Evolutionary conservation across 2,888 invertebrate genomes (phyloP), one percentile per base, ranked within the genome.

Genomic region (Phanerotoma sp.): DNA sequence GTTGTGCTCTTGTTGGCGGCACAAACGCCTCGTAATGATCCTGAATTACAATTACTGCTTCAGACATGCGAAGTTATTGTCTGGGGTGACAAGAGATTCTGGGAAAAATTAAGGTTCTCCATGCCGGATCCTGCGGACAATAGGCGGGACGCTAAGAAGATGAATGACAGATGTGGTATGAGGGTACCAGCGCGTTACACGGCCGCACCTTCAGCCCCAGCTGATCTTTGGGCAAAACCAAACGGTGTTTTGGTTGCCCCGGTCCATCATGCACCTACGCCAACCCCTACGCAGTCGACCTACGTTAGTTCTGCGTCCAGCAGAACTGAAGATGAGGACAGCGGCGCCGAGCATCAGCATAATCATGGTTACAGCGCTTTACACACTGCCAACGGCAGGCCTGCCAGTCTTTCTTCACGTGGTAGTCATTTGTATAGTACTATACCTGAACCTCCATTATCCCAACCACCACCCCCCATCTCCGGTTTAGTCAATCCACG

Each of bases 81-180:
- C 55, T 89, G 87, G 85, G 86, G 84, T 62, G 91, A 92, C 71
- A 85, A 86, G 48, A 82, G 89, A 61, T 93, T 93, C 79, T 93
- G 93, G 93, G 89, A 91, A 68, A 89, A 89, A 75, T 82, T 93
- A 60, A 82, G 87, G 40, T 83, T 80, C 72, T 84, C 88, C 55
- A 84, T 91, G 80, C 87, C 90, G 57, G 93, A 94, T 75, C 86
- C 88, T 4, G 82, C 83, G 58, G 82, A 74, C 58, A 61, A 64
- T 58, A 63, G 63, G 35, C 61, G 61, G 30, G 51, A 54, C 50
- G 52, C 59, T 15, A 62, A 63, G 45, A 65, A 66, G 46, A 55
- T 62, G 21, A 48, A 48, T 18, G 48, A 62, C 32, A 50, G 60
- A 42, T 60, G 60, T 42, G 82, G 83, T 62, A 82, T 83, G 71